Evolutionary conservation across 2,888 invertebrate species (phyloP), one percentile per base, ranked within the genome.

Genomic region (Diplazon laetatorius): DNA sequence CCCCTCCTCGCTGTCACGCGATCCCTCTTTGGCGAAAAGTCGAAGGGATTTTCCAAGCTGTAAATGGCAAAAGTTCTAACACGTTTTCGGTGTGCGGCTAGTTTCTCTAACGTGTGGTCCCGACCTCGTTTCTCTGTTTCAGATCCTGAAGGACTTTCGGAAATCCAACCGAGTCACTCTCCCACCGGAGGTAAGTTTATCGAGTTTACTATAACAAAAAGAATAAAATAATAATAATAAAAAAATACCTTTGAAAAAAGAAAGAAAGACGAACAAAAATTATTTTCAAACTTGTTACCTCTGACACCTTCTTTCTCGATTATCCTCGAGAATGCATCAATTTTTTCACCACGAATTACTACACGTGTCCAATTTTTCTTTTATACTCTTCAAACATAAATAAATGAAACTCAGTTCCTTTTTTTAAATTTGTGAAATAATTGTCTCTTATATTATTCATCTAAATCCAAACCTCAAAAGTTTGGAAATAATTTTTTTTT

Each of bases 51-150:
- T 86, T 85, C 82, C 83, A 69, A 63, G 80, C 84, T 84, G 84
- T 88, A 88, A 88, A 88, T 89, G 88, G 85, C 85, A 73, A 88
- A 89, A 89, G 85, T 89, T 88, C 81, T 78, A 74, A 80, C 81
- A 68, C 44, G 80, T 76, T 81, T 79, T 39, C 10, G n/a, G n/a
- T n/a, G 25, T 52, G 55, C 14, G 25, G 48, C 46, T 25, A 35
- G 57, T 52, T 60, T 69, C 60, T 75, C 60, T 75, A 75, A 75
- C 60, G 16, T 60, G 55, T 44, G 62, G 48, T 63, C 35, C 48
- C 63, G 48, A 65, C 37, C 57, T 73, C 59, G 46, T 65, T 44
- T 30, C 81, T 81, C 81, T 85, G 83, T 88, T 88, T 86, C 85
- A 87, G 88, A 87, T 85, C 81, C 81, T 68, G 76, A 81, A 78